Evolutionary conservation across 2,888 invertebrate genomes (phyloP).

Genomic region (Eremobia ochroleuca): DNA sequence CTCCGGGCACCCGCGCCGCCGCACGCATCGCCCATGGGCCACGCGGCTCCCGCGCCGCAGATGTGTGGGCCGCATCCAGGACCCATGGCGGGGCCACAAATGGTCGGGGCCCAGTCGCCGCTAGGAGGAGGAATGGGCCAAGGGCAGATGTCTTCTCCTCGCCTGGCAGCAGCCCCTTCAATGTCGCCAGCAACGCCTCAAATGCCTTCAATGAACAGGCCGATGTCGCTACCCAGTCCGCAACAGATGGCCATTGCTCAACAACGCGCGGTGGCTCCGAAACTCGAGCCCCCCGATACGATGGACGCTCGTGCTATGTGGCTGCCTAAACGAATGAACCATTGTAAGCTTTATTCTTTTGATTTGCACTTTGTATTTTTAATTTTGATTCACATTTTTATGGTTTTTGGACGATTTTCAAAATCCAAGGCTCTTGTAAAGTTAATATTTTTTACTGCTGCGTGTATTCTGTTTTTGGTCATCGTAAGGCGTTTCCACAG

Average conservation of each 20-base stretch:
- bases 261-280: conserved; percentile 89
- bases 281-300: conserved; percentile 91
- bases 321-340: conserved; percentile 92
- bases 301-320: conserved; percentile 92
- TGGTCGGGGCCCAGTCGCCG: conserved; percentile 73
- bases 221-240: conserved; percentile 84
- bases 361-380: conserved; percentile 72
- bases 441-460: not conserved
- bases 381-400: conserved; percentile 65
- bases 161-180: conserved; percentile 85
- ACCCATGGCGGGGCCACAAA: conserved; percentile 82
- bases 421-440: not conserved
- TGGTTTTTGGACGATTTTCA: conserved; percentile 24
- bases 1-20: conserved; percentile 82
- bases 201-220: conserved; percentile 85
- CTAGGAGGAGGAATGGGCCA: conserved; percentile 74
- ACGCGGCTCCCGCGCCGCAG: conserved; percentile 70
- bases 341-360: conserved; percentile 91
- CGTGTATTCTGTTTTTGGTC: not conserved
- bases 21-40: conserved; percentile 74
- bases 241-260: conserved; percentile 86
- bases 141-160: conserved; percentile 86
- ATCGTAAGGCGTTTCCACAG: too few species aligned
- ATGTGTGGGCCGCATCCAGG: conserved; percentile 77
- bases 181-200: conserved; percentile 88